Conservation (phyloP, 2,113 vertebrate genomes). For the Clarias macrocephalus region DNA sequence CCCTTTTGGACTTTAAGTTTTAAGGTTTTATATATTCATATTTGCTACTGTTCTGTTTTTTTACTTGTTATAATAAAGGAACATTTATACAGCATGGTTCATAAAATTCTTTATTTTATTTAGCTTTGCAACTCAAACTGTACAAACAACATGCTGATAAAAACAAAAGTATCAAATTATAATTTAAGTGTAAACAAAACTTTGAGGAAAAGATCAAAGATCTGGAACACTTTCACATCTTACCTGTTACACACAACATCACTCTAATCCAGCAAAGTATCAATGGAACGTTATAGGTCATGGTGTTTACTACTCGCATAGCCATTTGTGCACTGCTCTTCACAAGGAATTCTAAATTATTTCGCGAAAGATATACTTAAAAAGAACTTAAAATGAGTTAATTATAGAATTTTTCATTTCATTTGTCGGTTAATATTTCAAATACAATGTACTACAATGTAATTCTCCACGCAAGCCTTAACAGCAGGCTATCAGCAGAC, state of each 20-base stretch:
- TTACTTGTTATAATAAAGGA: background rate
- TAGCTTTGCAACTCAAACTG: background rate
- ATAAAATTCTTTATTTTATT: background rate
- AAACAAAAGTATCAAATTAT: background rate
- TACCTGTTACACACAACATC: constrained; percentile 39
- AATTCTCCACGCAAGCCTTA: background rate
- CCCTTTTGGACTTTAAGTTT: background rate
- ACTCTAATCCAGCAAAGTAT: constrained; percentile 9
- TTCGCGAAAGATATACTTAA: background rate
- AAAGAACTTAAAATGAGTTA: background rate
- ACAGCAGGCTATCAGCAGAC: background rate
- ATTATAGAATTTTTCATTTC: background rate
- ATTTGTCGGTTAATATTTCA: background rate
- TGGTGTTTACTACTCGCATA: background rate
- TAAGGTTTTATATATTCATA: background rate
- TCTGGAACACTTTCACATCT: background rate
- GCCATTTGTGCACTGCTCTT: background rate
- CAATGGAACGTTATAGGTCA: background rate
- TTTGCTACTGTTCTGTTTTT: background rate
- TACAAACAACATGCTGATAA: background rate
- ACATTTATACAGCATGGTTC: background rate
- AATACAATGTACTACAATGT: background rate
- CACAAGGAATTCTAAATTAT: background rate
- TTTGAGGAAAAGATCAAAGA: background rate
- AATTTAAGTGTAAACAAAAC: background rate